Evolutionary conservation across 2,888 invertebrate species (phyloP), one percentile per base, ranked within the genome.

Genomic region (Mythimna loreyi): DNA sequence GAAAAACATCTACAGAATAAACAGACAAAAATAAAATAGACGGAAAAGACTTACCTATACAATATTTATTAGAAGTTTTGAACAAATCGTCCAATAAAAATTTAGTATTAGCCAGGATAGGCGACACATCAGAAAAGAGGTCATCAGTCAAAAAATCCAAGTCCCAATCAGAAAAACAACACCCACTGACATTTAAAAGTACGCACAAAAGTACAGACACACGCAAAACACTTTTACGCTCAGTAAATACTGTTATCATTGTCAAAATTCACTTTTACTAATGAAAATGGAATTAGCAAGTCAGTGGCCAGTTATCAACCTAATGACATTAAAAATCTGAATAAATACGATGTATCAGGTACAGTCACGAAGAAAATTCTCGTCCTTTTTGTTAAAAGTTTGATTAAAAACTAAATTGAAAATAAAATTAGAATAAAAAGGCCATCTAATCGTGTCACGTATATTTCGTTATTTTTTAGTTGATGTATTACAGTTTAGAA

Each of bases 121-220:
- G 94, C 53, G 92, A 92, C 25, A 93, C 75, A 8, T 90, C 88
- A 7, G 90, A 78, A 8, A 93, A 80, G 30, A 94, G 67, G 55
- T 94, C 93, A 13, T 92, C 92, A 9, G 90, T 86, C 52, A 94
- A 81, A 56, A 89, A 90, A 40, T 94, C 93, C 92, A 90, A 89
- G 47, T 94, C 93, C 93, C 91, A 92, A 4, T 90, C 93, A 19
- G 86, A 84, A n/a, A 90, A 87, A 69, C 89, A 89, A 77, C 92
- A 92, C 8, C 88, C 91, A 78, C 85, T 86, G 3, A 85, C 90
- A 72, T 84, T 86, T 64, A 90, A 66, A 49, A 90, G 80, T 25
- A 85, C 80, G 83, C 82, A 84, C 67, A 88, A 78, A 69, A 89
- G 75, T 56, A 90, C 60, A 43, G 85, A 81, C 63, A 87, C 65